phyloP scores from a whole-genome alignment of 2,113 vertebrate species.

The Rattus rattus region DNA sequence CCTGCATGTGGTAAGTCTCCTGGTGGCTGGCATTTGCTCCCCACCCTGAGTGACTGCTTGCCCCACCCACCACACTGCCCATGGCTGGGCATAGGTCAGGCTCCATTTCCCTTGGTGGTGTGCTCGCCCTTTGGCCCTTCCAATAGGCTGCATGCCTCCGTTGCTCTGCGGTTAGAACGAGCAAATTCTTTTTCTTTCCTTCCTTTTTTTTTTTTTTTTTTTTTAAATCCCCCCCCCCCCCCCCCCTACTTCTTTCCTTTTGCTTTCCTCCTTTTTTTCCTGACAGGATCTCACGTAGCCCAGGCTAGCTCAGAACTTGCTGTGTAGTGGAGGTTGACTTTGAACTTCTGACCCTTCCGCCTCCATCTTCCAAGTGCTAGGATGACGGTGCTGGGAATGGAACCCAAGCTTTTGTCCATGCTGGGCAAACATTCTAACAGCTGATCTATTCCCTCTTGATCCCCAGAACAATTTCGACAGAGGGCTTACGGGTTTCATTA shows the following conservation, averaged over 20 bases:
- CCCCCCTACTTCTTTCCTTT: background rate
- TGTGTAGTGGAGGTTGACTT: background rate
- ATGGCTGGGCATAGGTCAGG: too few species aligned
- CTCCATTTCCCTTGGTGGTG: background rate
- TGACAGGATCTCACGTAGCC: background rate
- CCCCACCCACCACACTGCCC: fast-evolving
- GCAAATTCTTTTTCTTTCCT: background rate
- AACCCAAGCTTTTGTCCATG: background rate
- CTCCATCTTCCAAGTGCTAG: background rate
- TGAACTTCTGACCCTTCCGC: background rate
- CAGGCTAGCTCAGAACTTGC: background rate
- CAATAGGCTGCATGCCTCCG: fast-evolving
- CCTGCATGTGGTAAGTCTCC: background rate
- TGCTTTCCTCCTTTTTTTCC: background rate
- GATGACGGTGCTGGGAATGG: background rate
- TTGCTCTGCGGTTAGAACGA: background rate
- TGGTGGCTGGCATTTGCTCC: background rate
- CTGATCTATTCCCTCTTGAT: background rate
- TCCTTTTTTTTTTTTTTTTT: too few species aligned
- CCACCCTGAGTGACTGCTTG: background rate
- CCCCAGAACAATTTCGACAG: fast-evolving
- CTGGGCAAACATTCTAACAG: background rate
- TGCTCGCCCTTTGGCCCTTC: background rate
- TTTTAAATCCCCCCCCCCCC: background rate
- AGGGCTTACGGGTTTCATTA: background rate